phyloP scores from a whole-genome alignment of 2,113 vertebrate species.

The Corythornis madagascariensis region DNA sequence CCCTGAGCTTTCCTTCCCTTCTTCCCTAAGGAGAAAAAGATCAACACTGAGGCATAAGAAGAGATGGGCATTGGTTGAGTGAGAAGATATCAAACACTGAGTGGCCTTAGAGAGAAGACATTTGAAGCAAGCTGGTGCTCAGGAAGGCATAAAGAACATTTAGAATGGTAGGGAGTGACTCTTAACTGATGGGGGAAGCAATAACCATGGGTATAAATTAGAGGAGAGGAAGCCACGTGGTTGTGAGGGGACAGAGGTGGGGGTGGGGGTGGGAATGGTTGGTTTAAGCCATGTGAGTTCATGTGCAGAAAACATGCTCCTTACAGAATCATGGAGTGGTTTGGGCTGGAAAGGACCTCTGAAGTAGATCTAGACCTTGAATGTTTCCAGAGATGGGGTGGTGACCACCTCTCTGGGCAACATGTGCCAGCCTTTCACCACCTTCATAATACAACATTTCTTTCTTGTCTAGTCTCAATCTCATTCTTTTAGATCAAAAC shows the following conservation, averaged over 20 bases:
- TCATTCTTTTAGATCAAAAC: not conserved
- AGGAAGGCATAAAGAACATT: not conserved
- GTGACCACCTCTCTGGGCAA: not conserved
- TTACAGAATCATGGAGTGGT: not conserved
- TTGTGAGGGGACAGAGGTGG: not conserved
- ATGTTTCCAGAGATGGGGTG: not conserved
- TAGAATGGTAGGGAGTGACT: not conserved
- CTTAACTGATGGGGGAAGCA: not conserved
- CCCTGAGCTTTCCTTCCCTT: not conserved
- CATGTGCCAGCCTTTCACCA: not conserved
- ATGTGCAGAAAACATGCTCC: not conserved
- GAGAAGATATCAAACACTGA: not conserved
- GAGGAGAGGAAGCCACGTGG: not conserved
- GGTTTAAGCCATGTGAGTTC: not conserved
- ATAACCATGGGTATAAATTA: not conserved
- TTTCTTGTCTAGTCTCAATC: not conserved
- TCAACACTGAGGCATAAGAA: not conserved
- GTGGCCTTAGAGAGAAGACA: not conserved
- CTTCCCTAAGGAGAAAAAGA: not conserved
- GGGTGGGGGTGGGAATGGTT: not conserved
- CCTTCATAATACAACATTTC: not conserved
- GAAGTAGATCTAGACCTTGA: not conserved
- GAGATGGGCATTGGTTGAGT: not conserved
- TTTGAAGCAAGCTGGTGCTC: not conserved
- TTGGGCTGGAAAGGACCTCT: not conserved